phyloP scores from a whole-genome alignment of 2,113 vertebrate species.

The Acanthisitta chloris region DNA sequence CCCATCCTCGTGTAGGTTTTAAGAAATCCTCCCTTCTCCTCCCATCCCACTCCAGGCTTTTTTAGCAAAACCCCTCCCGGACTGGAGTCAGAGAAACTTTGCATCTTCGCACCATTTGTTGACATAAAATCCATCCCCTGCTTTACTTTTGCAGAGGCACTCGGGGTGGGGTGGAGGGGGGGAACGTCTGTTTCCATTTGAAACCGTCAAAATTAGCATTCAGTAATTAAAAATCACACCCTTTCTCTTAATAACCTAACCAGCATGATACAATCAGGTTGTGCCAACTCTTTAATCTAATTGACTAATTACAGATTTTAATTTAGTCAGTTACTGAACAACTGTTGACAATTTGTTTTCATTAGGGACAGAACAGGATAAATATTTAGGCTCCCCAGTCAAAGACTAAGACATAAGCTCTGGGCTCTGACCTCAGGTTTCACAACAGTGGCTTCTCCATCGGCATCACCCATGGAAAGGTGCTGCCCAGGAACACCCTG shows the following conservation, averaged over 20 bases:
- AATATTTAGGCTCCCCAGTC: conserved; percentile 84
- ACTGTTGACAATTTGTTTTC: conserved; percentile 89
- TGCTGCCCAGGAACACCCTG: not conserved
- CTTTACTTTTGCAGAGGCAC: conserved; percentile 68
- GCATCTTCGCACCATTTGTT: conserved; percentile 37
- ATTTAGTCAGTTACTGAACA: conserved; percentile 88
- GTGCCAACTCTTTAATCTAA: conserved; percentile 89
- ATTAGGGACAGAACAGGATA: conserved; percentile 86
- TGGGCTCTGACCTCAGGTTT: conserved; percentile 69
- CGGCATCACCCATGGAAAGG: not conserved
- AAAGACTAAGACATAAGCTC: conserved; percentile 73
- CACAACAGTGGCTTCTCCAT: not conserved
- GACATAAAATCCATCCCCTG: conserved; percentile 50
- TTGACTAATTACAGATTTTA: conserved; percentile 91
- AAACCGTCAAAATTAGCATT: conserved; percentile 88
- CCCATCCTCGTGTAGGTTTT: not conserved
- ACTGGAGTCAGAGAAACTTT: conserved; percentile 12
- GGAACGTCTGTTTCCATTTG: conserved; percentile 82
- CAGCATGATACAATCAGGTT: conserved; percentile 88
- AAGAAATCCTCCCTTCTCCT: not conserved
- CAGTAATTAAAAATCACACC: conserved; percentile 89
- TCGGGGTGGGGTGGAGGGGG: conserved; percentile 54
- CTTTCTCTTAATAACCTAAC: conserved; percentile 88
- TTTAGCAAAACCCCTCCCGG: not conserved
- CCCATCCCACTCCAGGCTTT: fast-evolving